Conservation (phyloP, 2,113 vertebrate genomes). For the Carassius auratus region DNA sequence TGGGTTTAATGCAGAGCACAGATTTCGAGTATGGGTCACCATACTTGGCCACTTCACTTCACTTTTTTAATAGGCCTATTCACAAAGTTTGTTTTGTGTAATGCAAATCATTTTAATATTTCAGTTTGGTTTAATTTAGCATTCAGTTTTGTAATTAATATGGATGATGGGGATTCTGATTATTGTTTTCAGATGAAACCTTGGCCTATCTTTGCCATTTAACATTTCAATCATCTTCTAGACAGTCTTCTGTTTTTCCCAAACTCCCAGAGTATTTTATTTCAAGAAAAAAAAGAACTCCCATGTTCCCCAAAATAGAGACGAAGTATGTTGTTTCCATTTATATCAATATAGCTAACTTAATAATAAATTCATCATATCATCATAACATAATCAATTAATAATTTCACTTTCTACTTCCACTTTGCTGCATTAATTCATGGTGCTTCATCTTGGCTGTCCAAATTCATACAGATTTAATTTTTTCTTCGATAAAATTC, state of each 20-base stretch:
- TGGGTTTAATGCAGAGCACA: too few relatives aligned
- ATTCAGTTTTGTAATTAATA: neutral
- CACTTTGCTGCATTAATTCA: constrained; percentile 31
- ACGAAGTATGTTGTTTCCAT: neutral
- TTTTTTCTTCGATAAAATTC: constrained; percentile 45
- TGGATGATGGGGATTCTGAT: neutral
- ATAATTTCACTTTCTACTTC: constrained; percentile 34
- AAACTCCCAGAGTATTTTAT: neutral
- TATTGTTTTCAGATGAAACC: neutral
- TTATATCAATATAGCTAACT: neutral
- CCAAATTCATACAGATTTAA: constrained; percentile 10
- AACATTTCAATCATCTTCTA: neutral
- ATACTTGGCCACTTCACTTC: too few relatives aligned
- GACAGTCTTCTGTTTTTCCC: neutral
- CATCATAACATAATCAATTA: neutral
- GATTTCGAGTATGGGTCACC: too few relatives aligned
- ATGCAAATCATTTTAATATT: neutral
- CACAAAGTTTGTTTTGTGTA: neutral
- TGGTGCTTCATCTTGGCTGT: neutral
- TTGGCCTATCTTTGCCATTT: neutral
- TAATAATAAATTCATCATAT: neutral
- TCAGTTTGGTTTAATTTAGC: neutral
- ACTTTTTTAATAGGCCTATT: neutral
- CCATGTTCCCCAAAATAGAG: neutral
- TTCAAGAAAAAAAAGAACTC: neutral